Conservation (phyloP, 64 coral and sea anemone genomes). For the Trachythela sp. region DNA sequence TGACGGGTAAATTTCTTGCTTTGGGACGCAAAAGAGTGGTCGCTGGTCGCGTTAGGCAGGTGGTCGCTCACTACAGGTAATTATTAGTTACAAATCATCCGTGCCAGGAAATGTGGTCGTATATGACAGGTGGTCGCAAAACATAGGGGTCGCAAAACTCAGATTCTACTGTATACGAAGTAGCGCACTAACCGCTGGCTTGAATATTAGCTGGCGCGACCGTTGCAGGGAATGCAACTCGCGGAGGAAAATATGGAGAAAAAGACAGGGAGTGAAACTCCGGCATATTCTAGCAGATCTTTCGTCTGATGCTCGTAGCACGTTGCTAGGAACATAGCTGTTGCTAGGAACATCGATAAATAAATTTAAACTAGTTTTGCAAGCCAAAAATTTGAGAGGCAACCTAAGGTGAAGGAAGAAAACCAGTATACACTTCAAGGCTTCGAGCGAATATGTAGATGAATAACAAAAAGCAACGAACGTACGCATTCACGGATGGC, state of each 20-base stretch:
- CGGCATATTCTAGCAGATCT: background rate
- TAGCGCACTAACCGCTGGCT: no score
- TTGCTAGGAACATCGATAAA: background rate
- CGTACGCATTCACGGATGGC: background rate
- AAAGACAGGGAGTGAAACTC: background rate
- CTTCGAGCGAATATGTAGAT: background rate
- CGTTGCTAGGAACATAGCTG: background rate
- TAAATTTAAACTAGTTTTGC: background rate
- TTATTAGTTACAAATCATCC: no score
- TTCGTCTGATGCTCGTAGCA: background rate
- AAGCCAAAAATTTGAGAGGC: background rate
- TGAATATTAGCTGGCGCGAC: no score
- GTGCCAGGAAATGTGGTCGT: no score
- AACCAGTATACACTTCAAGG: background rate
- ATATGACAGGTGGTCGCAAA: no score
- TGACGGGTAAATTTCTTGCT: no score
- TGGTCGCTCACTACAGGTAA: no score
- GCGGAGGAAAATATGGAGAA: background rate
- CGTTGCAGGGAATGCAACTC: background rate
- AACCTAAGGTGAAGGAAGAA: background rate
- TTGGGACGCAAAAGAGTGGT: no score
- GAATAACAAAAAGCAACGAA: background rate
- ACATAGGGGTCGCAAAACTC: no score
- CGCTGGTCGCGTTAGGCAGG: no score
- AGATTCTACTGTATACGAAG: no score